These are phyloP conservation scores for Phyllopteryx taeniolatus DNA, from an alignment of 2,113 vertebrate genomes.

Conservation along the genomic window DNA sequence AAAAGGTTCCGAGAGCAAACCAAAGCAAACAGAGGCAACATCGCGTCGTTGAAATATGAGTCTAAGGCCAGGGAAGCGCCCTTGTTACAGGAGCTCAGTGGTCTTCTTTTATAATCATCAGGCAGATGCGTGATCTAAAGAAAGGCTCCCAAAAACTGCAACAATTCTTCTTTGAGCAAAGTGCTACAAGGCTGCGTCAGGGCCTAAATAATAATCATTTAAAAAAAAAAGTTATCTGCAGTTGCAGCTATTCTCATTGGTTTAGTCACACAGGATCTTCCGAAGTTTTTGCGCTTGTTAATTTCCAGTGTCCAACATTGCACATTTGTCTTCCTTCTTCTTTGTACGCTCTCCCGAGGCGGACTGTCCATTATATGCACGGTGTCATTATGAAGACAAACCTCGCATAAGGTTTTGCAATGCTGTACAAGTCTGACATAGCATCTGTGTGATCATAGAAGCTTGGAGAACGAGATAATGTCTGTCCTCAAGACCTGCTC, in stretches of 20 bases:
- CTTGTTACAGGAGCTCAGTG: slow-evolving; percentile 5
- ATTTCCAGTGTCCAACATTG: slow-evolving; percentile 8
- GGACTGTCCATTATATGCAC: slow-evolving; percentile 21
- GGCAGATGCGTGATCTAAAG: background rate
- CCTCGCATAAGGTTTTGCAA: slow-evolving; percentile 27
- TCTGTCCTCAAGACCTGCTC: slow-evolving; percentile 18
- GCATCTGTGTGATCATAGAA: slow-evolving; percentile 34
- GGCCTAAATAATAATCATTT: too few relatives aligned
- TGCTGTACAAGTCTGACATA: slow-evolving; percentile 24
- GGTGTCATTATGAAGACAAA: slow-evolving; percentile 16
- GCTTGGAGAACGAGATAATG: slow-evolving; percentile 10
- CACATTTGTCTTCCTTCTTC: slow-evolving; percentile 14
- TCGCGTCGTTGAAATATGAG: slow-evolving; percentile 28
- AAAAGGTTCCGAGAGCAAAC: slow-evolving; percentile 29
- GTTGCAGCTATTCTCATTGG: slow-evolving; percentile 24
- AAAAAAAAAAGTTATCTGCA: background rate
- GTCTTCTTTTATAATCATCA: slow-evolving; percentile 6
- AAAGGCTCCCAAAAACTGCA: background rate
- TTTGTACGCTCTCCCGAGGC: slow-evolving; percentile 4
- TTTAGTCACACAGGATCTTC: slow-evolving; percentile 25
- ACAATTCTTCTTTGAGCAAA: background rate
- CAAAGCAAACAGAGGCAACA: slow-evolving; percentile 26
- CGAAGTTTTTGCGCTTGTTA: slow-evolving; percentile 5
- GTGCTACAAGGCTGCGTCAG: background rate
- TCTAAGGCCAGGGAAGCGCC: slow-evolving; percentile 20